Evolutionary conservation across 2,113 vertebrate species (phyloP), one percentile per base, ranked within the genome.

Genomic region (Epinephelus moara): DNA sequence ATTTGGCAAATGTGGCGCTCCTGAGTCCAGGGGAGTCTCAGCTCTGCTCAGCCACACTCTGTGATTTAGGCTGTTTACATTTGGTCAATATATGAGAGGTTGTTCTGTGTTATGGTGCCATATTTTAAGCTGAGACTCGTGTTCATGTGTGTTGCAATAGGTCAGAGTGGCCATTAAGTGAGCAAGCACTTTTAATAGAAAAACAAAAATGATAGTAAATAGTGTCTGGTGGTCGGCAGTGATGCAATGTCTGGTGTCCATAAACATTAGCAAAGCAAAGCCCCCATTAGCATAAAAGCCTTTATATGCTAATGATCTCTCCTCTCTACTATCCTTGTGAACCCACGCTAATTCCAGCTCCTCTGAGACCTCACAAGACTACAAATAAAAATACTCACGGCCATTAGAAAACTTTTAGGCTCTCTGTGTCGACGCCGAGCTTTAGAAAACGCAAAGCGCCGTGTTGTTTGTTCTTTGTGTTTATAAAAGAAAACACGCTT

Each of bases 281-380:
- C 9, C 55, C 6, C 37, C 1, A 87, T 89, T 85, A 85, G 75
- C 88, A 87, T 87, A 85, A 88, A 88, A 77, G 68, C 70, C 85
- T 92, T 89, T 90, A 72, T 68, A 82, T 85, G 82, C 78, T 86
- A 91, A 89, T 85, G 49, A 76, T 57, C 50, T 75, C 53, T 55
- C 66, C 50, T 78, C 33, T 70, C 49, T 52, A 2, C 76, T 66
- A 50, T 66, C 68, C 47, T 56, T 57, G 66, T 84, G 85, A 87
- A 81, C 75, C 64, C 71, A 71, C 33, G 25, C 78, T 84, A 85
- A 87, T 88, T 81, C 72, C 45, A 59, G 50, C 70, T 87, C 91
- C 84, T 75, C 75, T 2, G 84, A 88, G 90, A 90, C 74, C 66
- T 78, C 78, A 47, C 61, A 76, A 75, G 59, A 78, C 70, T 74